Base-by-base conservation (phyloP, 2,797 vertebrate genomes). In the Aulostomus chinensis region DNA sequence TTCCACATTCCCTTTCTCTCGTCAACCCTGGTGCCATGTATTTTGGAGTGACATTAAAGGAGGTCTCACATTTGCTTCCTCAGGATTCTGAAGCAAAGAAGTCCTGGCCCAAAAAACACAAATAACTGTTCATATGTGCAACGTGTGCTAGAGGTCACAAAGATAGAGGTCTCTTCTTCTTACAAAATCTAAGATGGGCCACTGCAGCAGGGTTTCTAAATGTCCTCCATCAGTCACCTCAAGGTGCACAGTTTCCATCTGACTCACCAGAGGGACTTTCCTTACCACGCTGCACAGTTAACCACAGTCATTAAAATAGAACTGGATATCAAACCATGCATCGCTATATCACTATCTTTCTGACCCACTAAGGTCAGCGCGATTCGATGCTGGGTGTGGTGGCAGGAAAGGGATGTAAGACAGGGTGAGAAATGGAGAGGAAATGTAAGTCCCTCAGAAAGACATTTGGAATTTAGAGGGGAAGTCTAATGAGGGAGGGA, bases 361-460 rank as follows among this genome's bases (percentile, higher is more conserved):
- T 69, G 68, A 79, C 73, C 77, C 62, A 34, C 13, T 48, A 37
- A 81, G 76, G 75, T 79, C 67, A 78, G 58, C 42, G 52, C 62
- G 58, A 81, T 83, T 71, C n/a, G n/a, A 77, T 72, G 49, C 49
- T 47, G 48, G 72, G 66, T 31, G 53, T 36, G 56, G 39, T 42
- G 45, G 52, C 64, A 78, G 83, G 76, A 80, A 86, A 59, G 22
- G 73, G 75, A 83, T 81, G 73, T 51, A 62, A 10, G 66, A 70
- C 38, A 65, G 54, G 37, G 52, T 38, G 46, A 71, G 39, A 15
- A 43, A 61, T 35, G 52, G 39, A 78, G 62, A 68, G 62, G 70
- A 80, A 50, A 61, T 33, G 33, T 7, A 38, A 66, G 67, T 54
- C 62, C 83, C 68, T 73, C 9, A 43, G 77, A 84, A 81, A 80